Base-by-base conservation (phyloP, 92 coral and sea anemone genomes). In the Virgularia gustaviana region DNA sequence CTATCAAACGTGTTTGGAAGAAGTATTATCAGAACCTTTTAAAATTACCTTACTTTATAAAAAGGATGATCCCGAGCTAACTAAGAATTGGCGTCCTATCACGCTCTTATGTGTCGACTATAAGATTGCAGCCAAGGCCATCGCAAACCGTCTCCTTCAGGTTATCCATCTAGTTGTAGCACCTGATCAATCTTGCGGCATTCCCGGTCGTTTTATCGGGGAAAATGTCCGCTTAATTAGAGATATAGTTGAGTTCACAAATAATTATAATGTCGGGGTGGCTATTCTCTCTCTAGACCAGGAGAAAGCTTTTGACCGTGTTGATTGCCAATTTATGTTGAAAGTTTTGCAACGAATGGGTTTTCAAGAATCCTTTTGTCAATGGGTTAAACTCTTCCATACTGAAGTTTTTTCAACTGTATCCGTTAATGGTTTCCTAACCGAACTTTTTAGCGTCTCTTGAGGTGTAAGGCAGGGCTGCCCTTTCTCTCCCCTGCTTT, bases 271-370 rank as follows among this genome's bases (percentile, higher is more conserved):
- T 13, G 8, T 34, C 19, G 42, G 42, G 0, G 22, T 23, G 7
- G 65, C 65, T 2, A 11, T 59, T 7, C 4, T 59, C 4, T 59
- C 42, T 3, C 41, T 59, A 1, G 65, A 59, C 22, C 65, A 59
- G 24, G 65, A 59, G 20, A 59, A 30, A 59, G 65, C 22, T 0
- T 59, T 59, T 33, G 65, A 59, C 11, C 42, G 65, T 2, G 65
- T 59, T 3, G 65, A 59, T 0, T 59, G 65, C 41, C 4, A 23
- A 0, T 59, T 24, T 34, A 25, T 31, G 2, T 0, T 6, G 0
- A 30, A 11, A 1, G 65, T 59, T 1, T 11, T 59, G 19, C 24
- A 31, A 6, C 3, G 23, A 2, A 59, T 59, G 65, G n/a, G n/a
- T 27, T 59, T 59, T 29, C 41, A 44, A 19, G 11, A 39, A 0